Base-by-base conservation (phyloP, 2,888 invertebrate genomes). In the Masnerella sp. region DNA sequence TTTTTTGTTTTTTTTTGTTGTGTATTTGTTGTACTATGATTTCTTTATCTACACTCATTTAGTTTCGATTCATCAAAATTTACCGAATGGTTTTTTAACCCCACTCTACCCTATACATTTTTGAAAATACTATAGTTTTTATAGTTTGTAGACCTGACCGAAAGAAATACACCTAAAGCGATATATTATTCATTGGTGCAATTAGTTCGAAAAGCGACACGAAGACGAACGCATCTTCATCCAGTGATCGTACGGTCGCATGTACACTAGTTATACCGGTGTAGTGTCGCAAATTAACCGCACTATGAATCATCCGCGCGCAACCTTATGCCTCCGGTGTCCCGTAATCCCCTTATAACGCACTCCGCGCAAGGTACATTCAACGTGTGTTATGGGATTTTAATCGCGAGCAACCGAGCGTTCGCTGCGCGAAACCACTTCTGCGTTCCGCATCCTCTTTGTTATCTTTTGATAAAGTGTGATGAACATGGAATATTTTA, bases 321-420 rank as follows among this genome's bases (percentile, higher is more conserved):
- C 68, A 75, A 72, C 68, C 68, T 65, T 72, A 69, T 72, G 72
- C 75, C 75, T 72, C 72, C 51, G 62, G 71, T 71, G 68, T 69
- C 65, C 62, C 65, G 65, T 75, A 75, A 75, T 75, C 72, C 72
- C 69, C 69, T 58, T 69, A 73, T 73, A 75, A 75, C 69, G 69
- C 72, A 75, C 69, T 71, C 64, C 36, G 52, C 69, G 32, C 71
- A 58, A 69, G 72, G 69, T 71, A 75, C 65, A 64, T 65, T 36
- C 73, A 70, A 67, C 61, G 47, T 68, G 77, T 76, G 72, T 78
- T 79, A 81, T 78, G 78, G 80, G 77, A 80, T 78, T 83, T 81
- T 81, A 81, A 83, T 82, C 80, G 79, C 52, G 28, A 52, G 32
- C 70, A 40, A 61, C 70, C 54, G 40, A 59, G 18, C 61, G 61